Conservation (phyloP, 2,797 vertebrate species). For the Crypturellus tataupa region DNA sequence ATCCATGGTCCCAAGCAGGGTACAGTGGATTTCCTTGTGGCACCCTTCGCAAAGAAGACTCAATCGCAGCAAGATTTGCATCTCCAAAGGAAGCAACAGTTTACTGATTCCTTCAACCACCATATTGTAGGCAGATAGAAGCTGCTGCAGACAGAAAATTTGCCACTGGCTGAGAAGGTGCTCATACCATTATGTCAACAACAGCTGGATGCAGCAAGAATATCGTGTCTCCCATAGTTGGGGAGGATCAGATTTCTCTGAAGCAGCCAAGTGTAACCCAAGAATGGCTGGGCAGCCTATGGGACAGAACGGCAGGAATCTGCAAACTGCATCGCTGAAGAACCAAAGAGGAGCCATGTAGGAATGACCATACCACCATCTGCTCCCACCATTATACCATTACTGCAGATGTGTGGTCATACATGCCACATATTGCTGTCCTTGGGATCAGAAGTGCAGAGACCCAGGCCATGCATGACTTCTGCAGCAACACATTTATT, state of each 20-base stretch:
- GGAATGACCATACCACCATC: neutral
- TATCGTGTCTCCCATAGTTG: neutral
- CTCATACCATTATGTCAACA: neutral
- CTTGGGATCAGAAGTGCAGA: neutral
- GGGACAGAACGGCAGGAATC: neutral
- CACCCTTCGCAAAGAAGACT: neutral
- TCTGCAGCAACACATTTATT: neutral
- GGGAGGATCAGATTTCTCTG: neutral
- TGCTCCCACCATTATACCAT: neutral
- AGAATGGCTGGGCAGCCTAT: neutral
- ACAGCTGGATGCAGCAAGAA: constrained; percentile 17
- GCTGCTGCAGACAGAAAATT: neutral
- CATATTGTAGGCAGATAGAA: neutral
- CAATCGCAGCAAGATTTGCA: neutral
- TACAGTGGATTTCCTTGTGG: neutral
- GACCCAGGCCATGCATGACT: accelerated
- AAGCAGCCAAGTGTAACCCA: accelerated
- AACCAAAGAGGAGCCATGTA: neutral
- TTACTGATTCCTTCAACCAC: neutral
- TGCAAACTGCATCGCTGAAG: neutral
- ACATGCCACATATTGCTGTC: neutral
- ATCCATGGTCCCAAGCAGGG: neutral
- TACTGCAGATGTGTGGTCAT: accelerated
- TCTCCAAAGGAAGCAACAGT: neutral
- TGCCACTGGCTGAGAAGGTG: neutral